A percentile compares a stretch with the other conserved stretches of the same genome.
These are phyloP conservation scores for Gastrophysa polygoni DNA, from an alignment of 2,888 invertebrate species.

Conservation along the genomic window DNA sequence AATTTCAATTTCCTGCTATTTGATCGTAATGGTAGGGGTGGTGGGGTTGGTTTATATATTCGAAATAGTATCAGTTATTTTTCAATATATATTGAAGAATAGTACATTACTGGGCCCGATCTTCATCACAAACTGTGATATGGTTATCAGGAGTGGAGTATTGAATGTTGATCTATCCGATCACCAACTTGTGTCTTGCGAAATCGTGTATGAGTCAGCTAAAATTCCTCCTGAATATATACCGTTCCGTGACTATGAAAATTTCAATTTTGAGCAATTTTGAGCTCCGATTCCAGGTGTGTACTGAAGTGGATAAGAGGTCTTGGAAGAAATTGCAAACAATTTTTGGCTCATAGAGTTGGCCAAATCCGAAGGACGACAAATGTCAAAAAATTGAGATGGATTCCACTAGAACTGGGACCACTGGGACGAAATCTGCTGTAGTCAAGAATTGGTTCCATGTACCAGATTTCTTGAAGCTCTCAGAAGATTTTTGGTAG, in stretches of 20 bases:
- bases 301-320: no score
- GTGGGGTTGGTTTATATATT: not conserved
- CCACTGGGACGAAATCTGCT: no score
- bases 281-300: no score
- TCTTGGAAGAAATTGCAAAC: no score
- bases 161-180: not conserved
- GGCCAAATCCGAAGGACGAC: no score
- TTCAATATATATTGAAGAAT: not conserved
- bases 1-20: not conserved
- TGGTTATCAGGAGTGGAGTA: not conserved
- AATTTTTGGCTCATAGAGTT: no score
- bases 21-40: not conserved
- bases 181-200: not conserved
- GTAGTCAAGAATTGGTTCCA: not conserved
- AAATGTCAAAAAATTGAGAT: no score
- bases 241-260: not conserved
- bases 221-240: not conserved
- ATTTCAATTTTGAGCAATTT: not conserved
- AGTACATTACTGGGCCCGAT: not conserved
- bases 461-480: not conserved
- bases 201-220: not conserved
- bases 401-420: no score
- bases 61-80: not conserved
- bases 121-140: not conserved
- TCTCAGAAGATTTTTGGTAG: no score